Percentiles rank a stretch among this genome's conserved stretches.
Evolutionary conservation across 2,888 invertebrate species (phyloP).

Genomic region (Selenia dentaria): DNA sequence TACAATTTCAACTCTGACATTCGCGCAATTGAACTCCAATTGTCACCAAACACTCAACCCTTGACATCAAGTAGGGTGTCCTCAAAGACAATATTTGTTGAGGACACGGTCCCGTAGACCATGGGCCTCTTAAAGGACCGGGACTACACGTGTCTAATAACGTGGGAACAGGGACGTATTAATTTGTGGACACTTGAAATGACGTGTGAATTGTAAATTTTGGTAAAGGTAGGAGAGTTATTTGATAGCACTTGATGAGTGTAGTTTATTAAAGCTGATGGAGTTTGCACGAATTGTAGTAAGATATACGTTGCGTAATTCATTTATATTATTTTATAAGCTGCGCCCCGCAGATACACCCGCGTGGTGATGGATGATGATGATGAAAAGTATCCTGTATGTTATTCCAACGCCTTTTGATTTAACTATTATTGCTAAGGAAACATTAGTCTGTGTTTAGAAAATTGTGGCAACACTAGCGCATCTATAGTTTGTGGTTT

Average conservation of each 20-base stretch:
- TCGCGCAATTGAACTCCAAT: conserved; percentile 46
- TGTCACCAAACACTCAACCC: conserved; percentile 59
- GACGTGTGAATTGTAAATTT: conserved; percentile 54
- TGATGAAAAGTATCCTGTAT: too few species aligned
- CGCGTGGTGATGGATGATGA: too few species aligned
- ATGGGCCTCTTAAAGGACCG: conserved; percentile 29
- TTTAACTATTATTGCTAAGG: too few species aligned
- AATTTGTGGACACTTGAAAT: conserved; percentile 61
- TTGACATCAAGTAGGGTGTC: conserved; percentile 62
- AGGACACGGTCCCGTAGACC: conserved; percentile 51
- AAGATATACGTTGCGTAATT: too few species aligned
- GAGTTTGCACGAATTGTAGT: too few species aligned
- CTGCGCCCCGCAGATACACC: too few species aligned
- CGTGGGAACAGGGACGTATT: conserved; percentile 65
- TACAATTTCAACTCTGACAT: conserved; percentile 17
- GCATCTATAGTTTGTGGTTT: too few species aligned
- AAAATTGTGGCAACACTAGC: too few species aligned
- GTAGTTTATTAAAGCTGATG: conserved; percentile 1
- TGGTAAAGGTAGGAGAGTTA: neutral
- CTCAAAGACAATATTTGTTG: conserved; percentile 82
- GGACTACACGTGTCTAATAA: conserved; percentile 66
- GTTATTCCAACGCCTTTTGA: too few species aligned
- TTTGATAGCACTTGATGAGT: neutral
- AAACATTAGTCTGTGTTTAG: too few species aligned
- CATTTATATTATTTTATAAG: too few species aligned